A percentile compares a stretch with the other conserved stretches of the same genome.
Conservation (phyloP, 2,888 invertebrate species). For the Phasia obesa region DNA sequence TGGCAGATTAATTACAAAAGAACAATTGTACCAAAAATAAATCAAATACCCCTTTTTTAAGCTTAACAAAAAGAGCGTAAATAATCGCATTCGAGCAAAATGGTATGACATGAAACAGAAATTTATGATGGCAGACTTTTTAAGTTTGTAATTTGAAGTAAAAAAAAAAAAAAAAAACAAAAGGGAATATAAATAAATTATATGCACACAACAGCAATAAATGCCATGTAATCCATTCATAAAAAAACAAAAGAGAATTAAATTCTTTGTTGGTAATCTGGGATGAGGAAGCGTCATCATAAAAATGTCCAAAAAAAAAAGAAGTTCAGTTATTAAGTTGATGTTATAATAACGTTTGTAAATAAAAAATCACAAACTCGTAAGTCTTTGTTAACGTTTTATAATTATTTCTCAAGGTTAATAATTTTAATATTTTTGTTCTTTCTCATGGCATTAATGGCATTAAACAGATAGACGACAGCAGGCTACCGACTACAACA, state of each 20-base stretch:
- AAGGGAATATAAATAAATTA: conserved; percentile 11
- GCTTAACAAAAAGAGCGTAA: conserved; percentile 64
- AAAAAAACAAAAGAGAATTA: background rate
- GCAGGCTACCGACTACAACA: no score
- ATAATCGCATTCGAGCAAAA: conserved; percentile 49
- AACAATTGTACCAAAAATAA: conserved; percentile 27
- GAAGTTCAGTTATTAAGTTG: background rate
- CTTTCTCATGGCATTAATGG: no score
- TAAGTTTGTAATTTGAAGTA: background rate
- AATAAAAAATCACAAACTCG: conserved; percentile 22
- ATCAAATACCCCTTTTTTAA: conserved; percentile 16
- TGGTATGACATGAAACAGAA: conserved; percentile 16
- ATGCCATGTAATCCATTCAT: conserved; percentile 10
- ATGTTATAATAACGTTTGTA: background rate
- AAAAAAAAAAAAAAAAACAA: no score
- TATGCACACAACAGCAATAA: conserved; percentile 2
- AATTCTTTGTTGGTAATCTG: background rate
- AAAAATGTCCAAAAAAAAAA: conserved; percentile 14
- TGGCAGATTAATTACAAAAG: conserved; percentile 53
- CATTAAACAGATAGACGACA: no score
- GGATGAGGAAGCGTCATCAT: background rate
- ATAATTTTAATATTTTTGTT: no score
- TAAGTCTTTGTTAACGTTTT: no score
- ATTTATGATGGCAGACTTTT: conserved; percentile 9
- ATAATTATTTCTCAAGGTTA: no score